Evolutionary conservation across 2,113 vertebrate genomes (phyloP).

Genomic region (Eulacestoma nigropectus): DNA sequence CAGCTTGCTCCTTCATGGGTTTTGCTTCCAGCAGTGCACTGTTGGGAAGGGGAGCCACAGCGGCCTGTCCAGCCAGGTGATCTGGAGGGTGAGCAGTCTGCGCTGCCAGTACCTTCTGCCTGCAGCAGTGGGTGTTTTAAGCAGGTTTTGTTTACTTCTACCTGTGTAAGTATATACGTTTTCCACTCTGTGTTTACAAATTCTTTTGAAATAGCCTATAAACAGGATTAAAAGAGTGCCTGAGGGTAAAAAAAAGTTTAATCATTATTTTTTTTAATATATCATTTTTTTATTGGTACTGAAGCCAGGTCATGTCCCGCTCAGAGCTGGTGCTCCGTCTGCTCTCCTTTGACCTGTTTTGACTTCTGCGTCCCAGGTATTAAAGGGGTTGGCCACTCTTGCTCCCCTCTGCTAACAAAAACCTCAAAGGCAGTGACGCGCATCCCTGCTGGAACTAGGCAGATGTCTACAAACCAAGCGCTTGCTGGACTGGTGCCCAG

Average conservation of each 20-base stretch:
- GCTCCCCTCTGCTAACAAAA: neutral
- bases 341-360: neutral
- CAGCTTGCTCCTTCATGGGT: neutral
- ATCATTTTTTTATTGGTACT: neutral
- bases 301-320: rapidly evolving
- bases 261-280: neutral
- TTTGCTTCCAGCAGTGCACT: neutral
- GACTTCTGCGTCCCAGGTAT: rapidly evolving
- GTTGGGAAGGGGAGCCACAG: neutral
- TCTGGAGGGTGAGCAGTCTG: rapidly evolving
- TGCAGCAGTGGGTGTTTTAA: neutral
- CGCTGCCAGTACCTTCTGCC: neutral
- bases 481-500: neutral
- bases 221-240: neutral
- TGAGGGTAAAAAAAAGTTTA: neutral
- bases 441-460: neutral
- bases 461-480: neutral
- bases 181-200: neutral
- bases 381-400: neutral
- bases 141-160: neutral
- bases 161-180: neutral
- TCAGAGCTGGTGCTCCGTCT: neutral
- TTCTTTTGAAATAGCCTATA: neutral
- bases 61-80: neutral
- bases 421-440: neutral